Evolutionary conservation across 2,113 vertebrate species (phyloP).

Genomic region (Aldabrachelys gigantea): DNA sequence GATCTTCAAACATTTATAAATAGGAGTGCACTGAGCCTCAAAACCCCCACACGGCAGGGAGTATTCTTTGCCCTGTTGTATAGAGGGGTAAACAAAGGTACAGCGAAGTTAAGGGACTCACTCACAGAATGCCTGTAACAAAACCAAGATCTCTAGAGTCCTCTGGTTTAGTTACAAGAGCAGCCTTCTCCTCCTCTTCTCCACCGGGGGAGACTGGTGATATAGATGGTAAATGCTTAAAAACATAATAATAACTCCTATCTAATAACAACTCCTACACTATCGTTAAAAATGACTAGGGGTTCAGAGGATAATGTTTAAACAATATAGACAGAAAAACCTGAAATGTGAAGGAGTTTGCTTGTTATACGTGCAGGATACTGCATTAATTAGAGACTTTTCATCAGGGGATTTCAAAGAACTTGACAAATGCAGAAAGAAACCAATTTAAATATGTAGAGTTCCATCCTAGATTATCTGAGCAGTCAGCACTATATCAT

Average conservation of each 20-base stretch:
- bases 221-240: rapidly evolving
- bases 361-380: background rate
- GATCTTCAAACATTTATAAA: background rate
- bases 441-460: conserved; percentile 1
- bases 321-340: background rate
- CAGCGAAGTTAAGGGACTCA: background rate
- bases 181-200: background rate
- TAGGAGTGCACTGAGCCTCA: background rate
- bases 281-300: background rate
- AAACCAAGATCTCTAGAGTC: background rate
- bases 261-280: background rate
- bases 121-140: rapidly evolving
- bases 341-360: background rate
- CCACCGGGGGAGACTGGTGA: background rate
- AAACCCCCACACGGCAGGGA: background rate
- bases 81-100: rapidly evolving
- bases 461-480: background rate
- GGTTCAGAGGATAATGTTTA: background rate
- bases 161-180: background rate
- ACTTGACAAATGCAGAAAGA: conserved; percentile 14
- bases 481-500: background rate
- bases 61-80: background rate
- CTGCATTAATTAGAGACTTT: conserved; percentile 48
- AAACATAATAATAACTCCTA: background rate
- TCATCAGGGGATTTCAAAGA: conserved; percentile 45